Evolutionary conservation across 2,797 vertebrate genomes (phyloP).

Genomic region (Furcifer pardalis): DNA sequence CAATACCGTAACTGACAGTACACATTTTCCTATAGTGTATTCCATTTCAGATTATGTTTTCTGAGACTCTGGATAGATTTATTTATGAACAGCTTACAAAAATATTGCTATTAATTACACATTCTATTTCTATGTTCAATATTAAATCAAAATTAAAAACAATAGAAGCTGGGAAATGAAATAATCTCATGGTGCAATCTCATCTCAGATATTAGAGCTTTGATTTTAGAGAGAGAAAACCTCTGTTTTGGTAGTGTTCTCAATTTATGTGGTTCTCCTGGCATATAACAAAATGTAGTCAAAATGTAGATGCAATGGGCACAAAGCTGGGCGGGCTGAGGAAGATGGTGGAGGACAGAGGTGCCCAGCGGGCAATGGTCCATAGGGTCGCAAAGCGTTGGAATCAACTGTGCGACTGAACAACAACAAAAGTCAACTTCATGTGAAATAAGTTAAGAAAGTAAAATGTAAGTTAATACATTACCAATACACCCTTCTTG

Average conservation of each 20-base stretch:
- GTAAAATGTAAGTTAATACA: background rate
- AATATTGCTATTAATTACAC: background rate
- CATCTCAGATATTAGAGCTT: conserved; percentile 17
- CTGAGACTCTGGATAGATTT: background rate
- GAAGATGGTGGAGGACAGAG: no score
- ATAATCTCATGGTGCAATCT: background rate
- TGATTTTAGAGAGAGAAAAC: background rate
- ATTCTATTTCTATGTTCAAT: background rate
- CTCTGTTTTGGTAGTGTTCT: background rate
- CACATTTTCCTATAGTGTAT: background rate
- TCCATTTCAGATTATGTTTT: background rate
- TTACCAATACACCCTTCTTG: background rate
- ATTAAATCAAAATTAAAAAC: background rate
- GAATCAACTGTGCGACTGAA: no score
- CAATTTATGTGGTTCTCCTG: conserved; percentile 12
- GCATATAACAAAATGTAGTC: no score
- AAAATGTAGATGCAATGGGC: no score
- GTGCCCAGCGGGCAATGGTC: no score
- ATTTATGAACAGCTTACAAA: background rate
- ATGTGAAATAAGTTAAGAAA: conserved; percentile 23
- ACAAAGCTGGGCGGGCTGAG: no score
- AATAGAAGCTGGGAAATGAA: background rate
- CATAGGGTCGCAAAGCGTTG: no score
- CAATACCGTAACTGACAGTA: background rate
- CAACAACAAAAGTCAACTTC: background rate